Evolutionary conservation across 1,140 invertebrate species (phyloP), one percentile per base, ranked within the genome.

Genomic region (Lucilia sericata): DNA sequence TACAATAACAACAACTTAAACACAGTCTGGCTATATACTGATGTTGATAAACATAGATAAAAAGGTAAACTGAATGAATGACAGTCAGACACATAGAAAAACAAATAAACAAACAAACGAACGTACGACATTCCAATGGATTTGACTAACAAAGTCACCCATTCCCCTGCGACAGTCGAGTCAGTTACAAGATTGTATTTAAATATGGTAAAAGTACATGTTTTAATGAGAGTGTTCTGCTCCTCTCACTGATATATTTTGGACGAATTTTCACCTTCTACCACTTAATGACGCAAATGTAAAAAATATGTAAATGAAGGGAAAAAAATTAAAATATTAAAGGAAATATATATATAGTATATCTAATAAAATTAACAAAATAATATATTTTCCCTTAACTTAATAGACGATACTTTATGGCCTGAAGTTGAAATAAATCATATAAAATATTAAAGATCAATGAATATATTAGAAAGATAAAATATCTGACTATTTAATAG

Each of bases 11-110:
- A 60, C 55, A n/a, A n/a, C n/a, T 60, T n/a, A 60, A 60, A 60
- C 65, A 70, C 0, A 70, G n/a, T 25, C 65, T 70, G 65, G 65
- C 0, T 21, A 70, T 10, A 70, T 12, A 70, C n/a, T 70, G 65
- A 21, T 80, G 47, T 80, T 78, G 75, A 78, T 47, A 80, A 80
- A 51, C 42, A 80, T 17, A 80, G 42, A 49, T 80, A 70, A 30
- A 30, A 70, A 70, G 65, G n/a, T 70, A 70, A 25, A 70, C n/a
- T 70, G 65, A n/a, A 19, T 21, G 21, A 49, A n/a, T 17, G 76
- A 49, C 42, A 80, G 47, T 13, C 76, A 30, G 76, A 80, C 76
- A 30, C 19, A 80, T 21, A 80, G 42, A 80, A 49, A 25, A 80
- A 80, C 76, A 80, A 80, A 80, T 17, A 80, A 42, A 42, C 10